Evolutionary conservation across 1,140 invertebrate genomes (phyloP), one percentile per base, ranked within the genome.

Genomic region (Rhynchophorus ferrugineus): DNA sequence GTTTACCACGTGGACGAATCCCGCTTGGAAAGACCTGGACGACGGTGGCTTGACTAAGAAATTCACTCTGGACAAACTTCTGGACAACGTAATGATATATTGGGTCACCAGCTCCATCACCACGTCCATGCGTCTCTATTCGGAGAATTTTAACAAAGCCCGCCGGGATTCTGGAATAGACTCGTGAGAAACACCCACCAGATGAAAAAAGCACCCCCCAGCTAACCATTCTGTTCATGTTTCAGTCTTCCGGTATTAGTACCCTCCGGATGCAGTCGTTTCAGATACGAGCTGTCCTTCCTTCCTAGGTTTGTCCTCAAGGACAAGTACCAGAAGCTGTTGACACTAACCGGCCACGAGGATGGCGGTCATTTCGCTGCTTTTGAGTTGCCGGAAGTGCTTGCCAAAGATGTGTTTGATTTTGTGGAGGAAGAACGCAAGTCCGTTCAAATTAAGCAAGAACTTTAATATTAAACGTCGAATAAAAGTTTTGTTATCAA

Each of bases 331-430:
- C 61, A 57, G 0, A 84, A 87, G 63, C 55, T 88, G 3, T 70
- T 86, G 2, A 78, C 82, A 35, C 74, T 76, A 2, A 83, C 73
- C 1, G 73, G 82, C 43, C 58, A 78, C 18, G 59, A 73, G 2
- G 71, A 77, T 5, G 89, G 89, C 1, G 91, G 91, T 1, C 91
- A 95, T 70, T 95, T 94, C 65, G 84, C 84, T 6, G 89, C 86
- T 0, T 77, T 93, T 52, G 85, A 95, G 65, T 76, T 82, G 38
- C 89, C 89, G 0, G 61, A 81, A 59, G 59, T 80, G 6, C 60
- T 92, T 1, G 78, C 83, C 3, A 73, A 81, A 9, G 88, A 92
- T 59, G 44, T 66, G 78, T 45, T 56, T 43, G 8, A 39, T 29
- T 59, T 61, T 49, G 39, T 61, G 7, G 52, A 52, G 9, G 64